phyloP scores from a whole-genome alignment of 2,797 vertebrate genomes.

The Anniella stebbinsi region DNA sequence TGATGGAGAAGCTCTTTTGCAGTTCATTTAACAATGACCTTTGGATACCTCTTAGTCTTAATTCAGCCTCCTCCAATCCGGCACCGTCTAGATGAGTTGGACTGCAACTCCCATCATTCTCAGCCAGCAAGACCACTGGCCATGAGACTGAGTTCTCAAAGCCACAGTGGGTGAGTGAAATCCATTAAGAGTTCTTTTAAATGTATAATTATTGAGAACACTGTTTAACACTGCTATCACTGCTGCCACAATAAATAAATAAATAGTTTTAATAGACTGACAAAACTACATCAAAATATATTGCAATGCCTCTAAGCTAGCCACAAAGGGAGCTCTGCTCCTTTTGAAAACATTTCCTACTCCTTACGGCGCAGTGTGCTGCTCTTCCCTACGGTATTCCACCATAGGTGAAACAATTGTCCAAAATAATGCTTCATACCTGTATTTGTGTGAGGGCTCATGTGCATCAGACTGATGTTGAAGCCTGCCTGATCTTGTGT shows the following conservation, averaged over 20 bases:
- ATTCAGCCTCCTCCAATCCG: too few relatives aligned
- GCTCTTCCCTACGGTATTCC: background rate
- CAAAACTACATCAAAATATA: background rate
- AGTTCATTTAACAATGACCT: conserved; percentile 7
- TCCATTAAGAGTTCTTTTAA: background rate
- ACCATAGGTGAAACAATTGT: too few relatives aligned
- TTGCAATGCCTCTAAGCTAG: background rate
- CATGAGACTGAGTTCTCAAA: background rate
- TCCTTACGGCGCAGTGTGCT: background rate
- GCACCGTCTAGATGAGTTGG: too few relatives aligned
- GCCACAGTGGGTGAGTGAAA: background rate
- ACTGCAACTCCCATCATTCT: too few relatives aligned
- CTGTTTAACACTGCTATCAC: too few relatives aligned
- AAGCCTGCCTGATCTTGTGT: too few relatives aligned
- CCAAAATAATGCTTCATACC: background rate
- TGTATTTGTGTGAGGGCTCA: too few relatives aligned
- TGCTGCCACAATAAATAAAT: background rate
- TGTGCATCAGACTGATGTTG: too few relatives aligned
- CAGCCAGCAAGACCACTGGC: too few relatives aligned
- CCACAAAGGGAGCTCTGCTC: background rate
- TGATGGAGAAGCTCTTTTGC: background rate
- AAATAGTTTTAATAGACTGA: background rate
- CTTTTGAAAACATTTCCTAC: background rate
- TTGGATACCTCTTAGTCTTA: background rate
- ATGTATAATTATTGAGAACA: background rate